A percentile compares a stretch with the other conserved stretches of the same genome.
phyloP scores from a whole-genome alignment of 2,888 invertebrate genomes.

The Balanococcus diminutus region DNA sequence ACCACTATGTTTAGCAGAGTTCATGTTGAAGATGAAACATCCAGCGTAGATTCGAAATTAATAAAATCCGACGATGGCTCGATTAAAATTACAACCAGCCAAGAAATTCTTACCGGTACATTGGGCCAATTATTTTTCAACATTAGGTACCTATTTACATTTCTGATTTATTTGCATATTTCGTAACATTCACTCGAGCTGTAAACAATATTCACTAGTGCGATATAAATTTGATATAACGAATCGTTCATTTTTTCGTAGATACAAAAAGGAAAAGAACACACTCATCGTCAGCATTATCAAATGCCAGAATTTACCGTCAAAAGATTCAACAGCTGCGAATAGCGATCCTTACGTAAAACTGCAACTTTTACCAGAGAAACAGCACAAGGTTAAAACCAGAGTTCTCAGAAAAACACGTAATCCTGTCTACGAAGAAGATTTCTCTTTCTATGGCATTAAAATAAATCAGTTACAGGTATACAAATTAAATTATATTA shows the following conservation, averaged over 20 bases:
- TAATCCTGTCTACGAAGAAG: constrained; percentile 97
- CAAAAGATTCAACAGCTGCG: constrained; percentile 78
- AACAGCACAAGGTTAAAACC: constrained; percentile 96
- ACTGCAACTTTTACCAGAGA: constrained; percentile 94
- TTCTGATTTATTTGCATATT: neutral
- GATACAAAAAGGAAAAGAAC: constrained; percentile 87
- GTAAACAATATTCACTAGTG: neutral
- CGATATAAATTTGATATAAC: neutral
- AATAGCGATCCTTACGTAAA: constrained; percentile 97
- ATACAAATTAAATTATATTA: constrained; percentile 53
- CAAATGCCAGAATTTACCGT: constrained; percentile 86
- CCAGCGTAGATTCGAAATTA: neutral
- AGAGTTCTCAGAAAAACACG: constrained; percentile 93
- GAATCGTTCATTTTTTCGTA: constrained; percentile 61
- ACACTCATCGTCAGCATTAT: constrained; percentile 91
- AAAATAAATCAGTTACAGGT: constrained; percentile 79
- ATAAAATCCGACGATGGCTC: constrained; percentile 12
- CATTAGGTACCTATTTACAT: constrained; percentile 33
- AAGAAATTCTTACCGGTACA: constrained; percentile 45
- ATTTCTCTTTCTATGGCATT: constrained; percentile 97
- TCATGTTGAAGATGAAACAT: constrained; percentile 37
- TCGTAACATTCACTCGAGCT: neutral
- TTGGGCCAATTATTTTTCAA: constrained; percentile 52
- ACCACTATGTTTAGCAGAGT: neutral
- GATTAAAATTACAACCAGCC: constrained; percentile 45